Base-by-base conservation (phyloP, 2,888 invertebrate species). In the Torymus texanus region DNA sequence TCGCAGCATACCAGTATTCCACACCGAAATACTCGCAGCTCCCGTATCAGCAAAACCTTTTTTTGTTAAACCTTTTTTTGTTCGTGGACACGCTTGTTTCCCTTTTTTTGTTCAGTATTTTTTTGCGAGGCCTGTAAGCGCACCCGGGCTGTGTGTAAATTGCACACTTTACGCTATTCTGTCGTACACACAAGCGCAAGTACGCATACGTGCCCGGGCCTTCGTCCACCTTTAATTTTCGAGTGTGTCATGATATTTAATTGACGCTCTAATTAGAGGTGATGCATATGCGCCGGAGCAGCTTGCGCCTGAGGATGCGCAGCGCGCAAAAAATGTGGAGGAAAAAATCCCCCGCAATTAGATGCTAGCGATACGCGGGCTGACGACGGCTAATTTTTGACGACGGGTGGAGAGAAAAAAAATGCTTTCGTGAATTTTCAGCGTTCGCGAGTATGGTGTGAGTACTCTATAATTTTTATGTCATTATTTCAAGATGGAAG, bases 231-330 rank as follows among this genome's bases (percentile, higher is more conserved):
- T 82, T 78, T 85, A 84, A 85, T 85, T 83, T 83, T 84, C 83
- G 80, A 85, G 84, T 83, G 71, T 82, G 83, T 84, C 86, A 83
- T 85, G 84, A 84, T 79, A 76, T 85, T 83, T 87, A 87, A 87
- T 87, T 85, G 87, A 86, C 83, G 83, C 75, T 78, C 80, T 86
- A 85, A 87, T 87, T 87, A 85, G 83, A 84, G 82, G 80, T 83
- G 83, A 84, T 77, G 66, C 80, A 79, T 78, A 78, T 59, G 41
- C 53, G 73, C 67, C n/a, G 10, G 63, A 3, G 21, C 10, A 41
- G 55, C 29, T 8, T 51, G 21, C 61, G 58, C n/a, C 70, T 50
- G 41, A 14, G 13, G 21, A 5, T 16, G 21, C 50, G 16, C 3
- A 8, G 13, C 51, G n/a, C 53, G 51, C 5, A 24, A 11, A 14